Evolutionary conservation across 2,797 vertebrate species (phyloP), one percentile per base, ranked within the genome.

Genomic region (Sebastes alutus): DNA sequence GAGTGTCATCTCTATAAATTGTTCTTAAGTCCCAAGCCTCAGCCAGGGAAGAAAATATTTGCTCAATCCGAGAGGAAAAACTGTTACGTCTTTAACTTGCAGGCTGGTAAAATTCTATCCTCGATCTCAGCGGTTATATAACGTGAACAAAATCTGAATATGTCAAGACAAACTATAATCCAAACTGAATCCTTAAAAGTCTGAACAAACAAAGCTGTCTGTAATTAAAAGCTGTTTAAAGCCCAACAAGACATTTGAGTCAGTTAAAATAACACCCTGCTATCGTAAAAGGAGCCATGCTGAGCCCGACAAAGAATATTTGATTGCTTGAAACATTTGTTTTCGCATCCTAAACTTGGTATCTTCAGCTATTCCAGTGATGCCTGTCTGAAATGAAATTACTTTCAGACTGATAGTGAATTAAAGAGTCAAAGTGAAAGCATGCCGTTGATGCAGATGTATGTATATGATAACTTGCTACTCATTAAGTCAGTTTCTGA

Each of bases 241-340:
- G 46, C 46, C 35, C 69, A 69, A 35, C 56, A 63, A 72, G 61
- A 77, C 42, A 61, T 78, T n/a, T 63, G 25, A 79, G 67, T 87
- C 72, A 79, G 86, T 85, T 87, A 64, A 83, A 90, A 65, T 79
- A 80, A 82, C 74, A 84, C 70, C 64, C 76, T 70, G 55, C 72
- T 80, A 83, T n/a, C 4, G 20, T 54, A 62, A 85, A 77, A 74
- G 62, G 75, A 80, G 38, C 29, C 65, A 58, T 75, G 38, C 72
- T 71, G 67, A 73, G 76, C 23, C 9, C 18, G 22, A 60, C 55
- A 33, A 64, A 63, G 25, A 79, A 23, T 27, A 60, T 68, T 22
- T 25, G 35, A 59, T 58, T 72, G 55, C 71, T 64, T 84, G 11
- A 78, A 83, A 72, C 30, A 33, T 42, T 75, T 73, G 16, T 73